phyloP scores from a whole-genome alignment of 2,113 vertebrate species.

The Eonycteris spelaea region DNA sequence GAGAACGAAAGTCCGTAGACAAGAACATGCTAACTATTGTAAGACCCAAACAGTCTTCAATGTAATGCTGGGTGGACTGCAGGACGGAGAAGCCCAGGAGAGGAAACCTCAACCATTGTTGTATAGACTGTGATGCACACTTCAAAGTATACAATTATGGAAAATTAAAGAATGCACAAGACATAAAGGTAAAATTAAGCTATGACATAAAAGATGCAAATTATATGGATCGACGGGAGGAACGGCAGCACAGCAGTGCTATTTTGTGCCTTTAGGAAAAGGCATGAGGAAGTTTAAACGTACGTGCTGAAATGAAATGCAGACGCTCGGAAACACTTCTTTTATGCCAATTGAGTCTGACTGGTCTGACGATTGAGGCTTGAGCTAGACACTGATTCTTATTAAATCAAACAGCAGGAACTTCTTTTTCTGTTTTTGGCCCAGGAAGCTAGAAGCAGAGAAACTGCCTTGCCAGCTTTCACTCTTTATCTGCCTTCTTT shows the following conservation, averaged over 20 bases:
- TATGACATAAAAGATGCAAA: background rate
- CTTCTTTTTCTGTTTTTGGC: constrained; percentile 30
- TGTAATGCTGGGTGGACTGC: background rate
- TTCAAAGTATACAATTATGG: background rate
- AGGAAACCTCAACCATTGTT: background rate
- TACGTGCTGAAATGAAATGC: background rate
- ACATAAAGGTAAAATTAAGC: constrained; percentile 2
- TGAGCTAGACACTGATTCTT: constrained; percentile 37
- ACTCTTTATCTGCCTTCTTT: constrained; percentile 13
- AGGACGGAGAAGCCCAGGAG: background rate
- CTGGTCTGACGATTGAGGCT: background rate
- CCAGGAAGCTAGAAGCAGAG: constrained; percentile 42
- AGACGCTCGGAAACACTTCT: constrained; percentile 20
- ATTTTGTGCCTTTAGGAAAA: background rate
- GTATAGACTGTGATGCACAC: background rate
- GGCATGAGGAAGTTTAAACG: background rate
- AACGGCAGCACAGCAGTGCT: background rate
- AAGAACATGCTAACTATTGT: background rate
- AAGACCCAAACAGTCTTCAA: background rate
- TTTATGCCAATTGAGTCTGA: constrained; percentile 12
- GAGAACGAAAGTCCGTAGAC: background rate
- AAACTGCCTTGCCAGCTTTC: background rate
- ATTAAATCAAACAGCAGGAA: constrained; percentile 50
- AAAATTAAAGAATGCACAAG: background rate
- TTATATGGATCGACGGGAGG: background rate